Base-by-base conservation (phyloP, 37 sponge, comb jelly and placozoan genomes). In the Axinella damicornis region DNA sequence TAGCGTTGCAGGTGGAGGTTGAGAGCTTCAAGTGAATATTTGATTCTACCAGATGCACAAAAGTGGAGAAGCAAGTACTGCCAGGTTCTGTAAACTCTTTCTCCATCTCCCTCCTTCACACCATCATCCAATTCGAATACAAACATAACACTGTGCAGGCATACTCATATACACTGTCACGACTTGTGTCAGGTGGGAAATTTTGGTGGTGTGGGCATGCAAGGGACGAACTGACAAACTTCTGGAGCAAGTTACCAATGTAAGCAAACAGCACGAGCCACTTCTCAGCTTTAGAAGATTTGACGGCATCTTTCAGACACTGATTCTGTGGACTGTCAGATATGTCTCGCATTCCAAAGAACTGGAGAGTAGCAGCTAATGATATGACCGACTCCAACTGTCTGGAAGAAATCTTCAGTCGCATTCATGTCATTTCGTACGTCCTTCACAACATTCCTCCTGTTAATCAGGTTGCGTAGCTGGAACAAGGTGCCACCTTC, bases 101-200 rank as follows among this genome's bases (percentile, higher is more conserved):
- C 24, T 12, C 79, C 79, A 62, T 78, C 79, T 60, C 79, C 79
- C 34, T 78, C 79, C 61, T 62, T 78, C 18, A 78, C 62, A 16
- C 39, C 79, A 78, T 78, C 65, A 62, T 30, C 22, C 61, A 37
- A 78, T 62, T 61, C 79, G 17, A 33, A 36, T 62, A 61, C 37
- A 32, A 78, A 78, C 14, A 61, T 63, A 78, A n/a, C 41, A 83
- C 33, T 32, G 71, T 65, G 17, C 16, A 28, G 20, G 33, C 62
- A 57, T 83, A 83, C 52, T 33, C 34, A 57, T 37, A 35, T 9
- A 83, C 74, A 36, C 64, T 72, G 70, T 83, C 83, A 61, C 12
- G 4, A 46, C 67, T 34, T 15, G 30, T 66, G 28, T 66, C 46
- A 46, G 46, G 46, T 46, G 46, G 6, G 9, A 12, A 9, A 46